These are phyloP conservation scores for Tribolium castaneum DNA, from an alignment of 1,140 invertebrate genomes.

Conservation along the genomic window DNA sequence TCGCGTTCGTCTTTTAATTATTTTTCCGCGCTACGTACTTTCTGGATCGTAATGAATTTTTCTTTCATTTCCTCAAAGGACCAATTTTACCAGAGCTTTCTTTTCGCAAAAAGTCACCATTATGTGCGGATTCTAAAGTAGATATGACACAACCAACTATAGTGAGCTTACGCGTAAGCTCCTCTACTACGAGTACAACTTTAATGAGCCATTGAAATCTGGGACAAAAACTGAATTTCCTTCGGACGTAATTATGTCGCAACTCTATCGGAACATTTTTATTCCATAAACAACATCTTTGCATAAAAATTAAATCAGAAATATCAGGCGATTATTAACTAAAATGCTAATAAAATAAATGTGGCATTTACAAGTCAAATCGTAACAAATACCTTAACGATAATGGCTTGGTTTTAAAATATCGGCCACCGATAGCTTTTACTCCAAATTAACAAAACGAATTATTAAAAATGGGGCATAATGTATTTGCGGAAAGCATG, in stretches of 20 bases:
- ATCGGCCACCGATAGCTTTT: neutral
- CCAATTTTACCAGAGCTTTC: neutral
- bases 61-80: neutral
- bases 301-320: neutral
- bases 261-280: neutral
- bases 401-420: neutral
- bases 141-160: neutral
- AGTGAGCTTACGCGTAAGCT: neutral
- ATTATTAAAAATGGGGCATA: neutral
- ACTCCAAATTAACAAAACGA: neutral
- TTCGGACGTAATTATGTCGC: neutral
- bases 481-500: neutral
- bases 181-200: neutral
- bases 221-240: neutral
- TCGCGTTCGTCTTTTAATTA: constrained; percentile 4
- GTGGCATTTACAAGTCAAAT: neutral
- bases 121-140: neutral
- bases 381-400: neutral
- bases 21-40: neutral
- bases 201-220: neutral
- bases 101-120: neutral
- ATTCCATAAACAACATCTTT: neutral
- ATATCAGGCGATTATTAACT: neutral
- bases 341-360: constrained; percentile 1
- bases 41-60: constrained; percentile 3